Percentiles rank a stretch among this genome's conserved stretches.
Evolutionary conservation across 2,797 vertebrate species (phyloP).

Genomic region (Cuculus canorus): DNA sequence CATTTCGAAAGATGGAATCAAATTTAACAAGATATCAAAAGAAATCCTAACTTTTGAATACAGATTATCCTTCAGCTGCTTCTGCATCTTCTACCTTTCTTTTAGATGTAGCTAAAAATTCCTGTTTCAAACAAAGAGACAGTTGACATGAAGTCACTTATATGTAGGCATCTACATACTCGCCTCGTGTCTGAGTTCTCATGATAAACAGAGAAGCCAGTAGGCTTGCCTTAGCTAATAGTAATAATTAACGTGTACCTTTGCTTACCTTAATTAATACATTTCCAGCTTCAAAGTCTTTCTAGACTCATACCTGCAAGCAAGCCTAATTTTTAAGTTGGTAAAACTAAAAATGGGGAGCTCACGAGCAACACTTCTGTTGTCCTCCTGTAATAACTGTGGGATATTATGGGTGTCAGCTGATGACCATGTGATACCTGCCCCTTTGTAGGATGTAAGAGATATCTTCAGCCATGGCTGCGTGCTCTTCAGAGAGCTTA

Average conservation of each 20-base stretch:
- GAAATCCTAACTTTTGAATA: neutral
- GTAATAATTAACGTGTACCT: neutral
- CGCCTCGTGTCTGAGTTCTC: neutral
- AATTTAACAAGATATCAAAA: neutral
- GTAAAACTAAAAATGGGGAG: neutral
- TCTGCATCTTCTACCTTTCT: neutral
- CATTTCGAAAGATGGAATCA: neutral
- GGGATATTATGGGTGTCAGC: neutral
- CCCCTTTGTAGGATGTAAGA: neutral
- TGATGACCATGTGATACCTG: neutral
- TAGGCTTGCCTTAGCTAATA: neutral
- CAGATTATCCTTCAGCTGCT: neutral
- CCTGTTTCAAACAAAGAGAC: neutral
- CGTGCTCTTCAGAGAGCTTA: neutral
- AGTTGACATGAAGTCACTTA: neutral
- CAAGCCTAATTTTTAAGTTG: neutral
- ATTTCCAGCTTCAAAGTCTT: neutral
- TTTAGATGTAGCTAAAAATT: neutral
- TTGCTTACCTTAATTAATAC: neutral
- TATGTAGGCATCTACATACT: neutral
- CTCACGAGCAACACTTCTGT: neutral
- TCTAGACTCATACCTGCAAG: neutral
- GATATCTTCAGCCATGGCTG: neutral
- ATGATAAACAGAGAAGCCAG: neutral
- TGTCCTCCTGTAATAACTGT: neutral